A percentile compares a stretch with the other conserved stretches of the same genome.
Evolutionary conservation across 2,113 vertebrate genomes (phyloP).

Genomic region (Casuarius casuarius): DNA sequence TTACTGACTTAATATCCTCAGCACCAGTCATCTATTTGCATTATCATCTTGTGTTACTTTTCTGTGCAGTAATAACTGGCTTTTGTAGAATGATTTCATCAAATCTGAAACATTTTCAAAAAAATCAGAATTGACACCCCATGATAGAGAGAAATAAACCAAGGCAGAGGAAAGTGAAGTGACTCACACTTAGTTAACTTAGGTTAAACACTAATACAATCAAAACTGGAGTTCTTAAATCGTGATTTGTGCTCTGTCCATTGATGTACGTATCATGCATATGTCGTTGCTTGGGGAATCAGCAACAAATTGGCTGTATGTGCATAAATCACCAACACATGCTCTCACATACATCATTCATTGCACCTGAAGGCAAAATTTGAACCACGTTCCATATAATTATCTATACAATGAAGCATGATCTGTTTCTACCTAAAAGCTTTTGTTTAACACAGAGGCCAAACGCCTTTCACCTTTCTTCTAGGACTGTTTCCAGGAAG

Average conservation of each 20-base stretch:
- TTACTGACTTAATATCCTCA: background rate
- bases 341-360: background rate
- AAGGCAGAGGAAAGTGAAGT: background rate
- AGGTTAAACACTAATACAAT: background rate
- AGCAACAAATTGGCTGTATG: fast-evolving
- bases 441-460: background rate
- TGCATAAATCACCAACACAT: background rate
- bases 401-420: background rate
- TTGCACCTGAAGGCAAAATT: background rate
- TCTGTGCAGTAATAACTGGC: background rate
- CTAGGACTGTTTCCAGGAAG: conserved; percentile 15
- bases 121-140: background rate
- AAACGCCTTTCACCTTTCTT: background rate
- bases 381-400: background rate
- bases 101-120: background rate
- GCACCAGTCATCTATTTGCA: background rate
- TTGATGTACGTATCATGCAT: too few species aligned
- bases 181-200: background rate
- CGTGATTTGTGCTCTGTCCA: background rate
- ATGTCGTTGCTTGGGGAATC: background rate
- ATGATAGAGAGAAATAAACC: background rate
- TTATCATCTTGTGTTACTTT: background rate
- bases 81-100: background rate
- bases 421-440: background rate
- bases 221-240: background rate